phyloP scores from a whole-genome alignment of 2,888 invertebrate genomes.

The Troides oblongomaculatus region DNA sequence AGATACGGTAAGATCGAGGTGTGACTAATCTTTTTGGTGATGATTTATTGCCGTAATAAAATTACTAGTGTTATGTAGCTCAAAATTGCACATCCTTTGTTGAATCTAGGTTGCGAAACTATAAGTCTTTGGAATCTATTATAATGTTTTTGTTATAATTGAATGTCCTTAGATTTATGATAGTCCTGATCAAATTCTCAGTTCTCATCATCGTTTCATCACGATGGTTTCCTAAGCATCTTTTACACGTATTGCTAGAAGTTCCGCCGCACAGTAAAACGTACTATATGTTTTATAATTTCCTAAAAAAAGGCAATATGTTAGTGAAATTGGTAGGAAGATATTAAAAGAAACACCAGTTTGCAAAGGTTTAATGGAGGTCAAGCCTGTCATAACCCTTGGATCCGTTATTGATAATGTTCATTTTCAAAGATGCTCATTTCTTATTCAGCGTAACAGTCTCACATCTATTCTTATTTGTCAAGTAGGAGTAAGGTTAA shows the following conservation, averaged over 20 bases:
- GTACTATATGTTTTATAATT: too few species aligned
- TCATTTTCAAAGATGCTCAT: conserved; percentile 2
- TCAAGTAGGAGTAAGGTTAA: background rate
- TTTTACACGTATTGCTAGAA: too few species aligned
- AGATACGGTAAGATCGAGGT: background rate
- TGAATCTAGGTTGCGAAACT: background rate
- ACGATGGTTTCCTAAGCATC: too few species aligned
- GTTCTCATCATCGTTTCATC: too few species aligned
- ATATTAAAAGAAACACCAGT: background rate
- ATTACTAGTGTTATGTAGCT: background rate
- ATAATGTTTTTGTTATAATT: background rate
- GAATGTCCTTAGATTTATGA: background rate
- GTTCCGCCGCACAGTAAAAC: too few species aligned
- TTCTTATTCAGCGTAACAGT: conserved; percentile 1
- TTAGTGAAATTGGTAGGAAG: background rate
- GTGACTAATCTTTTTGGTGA: background rate
- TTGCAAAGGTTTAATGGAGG: background rate
- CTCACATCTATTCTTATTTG: conserved; percentile 2
- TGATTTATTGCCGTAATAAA: conserved; percentile 2
- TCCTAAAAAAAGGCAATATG: background rate
- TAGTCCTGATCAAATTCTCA: background rate
- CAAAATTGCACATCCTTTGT: background rate
- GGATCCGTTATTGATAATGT: conserved; percentile 1
- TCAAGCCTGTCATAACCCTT: background rate
- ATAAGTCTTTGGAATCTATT: background rate